Conservation (phyloP, 2,888 invertebrate species). For the Thyatira batis region DNA sequence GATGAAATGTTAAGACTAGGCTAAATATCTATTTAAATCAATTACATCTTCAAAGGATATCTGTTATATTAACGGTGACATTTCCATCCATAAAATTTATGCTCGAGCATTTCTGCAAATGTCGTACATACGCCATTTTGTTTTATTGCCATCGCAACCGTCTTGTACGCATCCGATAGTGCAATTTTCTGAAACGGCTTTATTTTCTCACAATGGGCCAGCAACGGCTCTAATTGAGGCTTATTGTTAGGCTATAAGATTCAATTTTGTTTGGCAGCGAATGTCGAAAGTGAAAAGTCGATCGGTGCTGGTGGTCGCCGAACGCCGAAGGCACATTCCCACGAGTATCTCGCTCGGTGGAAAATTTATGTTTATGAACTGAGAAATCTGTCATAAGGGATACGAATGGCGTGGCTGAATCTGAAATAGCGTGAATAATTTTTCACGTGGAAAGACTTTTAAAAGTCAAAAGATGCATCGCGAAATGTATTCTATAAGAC, state of each 20-base stretch:
- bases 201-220: slow-evolving; percentile 59
- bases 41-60: slow-evolving; percentile 27
- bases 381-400: slow-evolving; percentile 80
- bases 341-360: slow-evolving; percentile 75
- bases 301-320: slow-evolving; percentile 76
- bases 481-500: not conserved
- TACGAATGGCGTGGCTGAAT: slow-evolving; percentile 70
- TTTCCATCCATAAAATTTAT: slow-evolving; percentile 65
- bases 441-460: slow-evolving; percentile 55
- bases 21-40: not conserved
- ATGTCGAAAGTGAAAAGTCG: slow-evolving; percentile 75
- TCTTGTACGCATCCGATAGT: slow-evolving; percentile 47
- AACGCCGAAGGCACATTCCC: slow-evolving; percentile 71
- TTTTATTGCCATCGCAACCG: slow-evolving; percentile 65
- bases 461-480: slow-evolving; percentile 18
- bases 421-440: slow-evolving; percentile 78
- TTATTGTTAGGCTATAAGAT: slow-evolving; percentile 33
- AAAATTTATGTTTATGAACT: slow-evolving; percentile 81
- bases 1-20: not conserved
- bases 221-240: slow-evolving; percentile 22
- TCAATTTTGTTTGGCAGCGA: slow-evolving; percentile 30
- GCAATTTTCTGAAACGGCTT: slow-evolving; percentile 72
- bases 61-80: slow-evolving; percentile 48
- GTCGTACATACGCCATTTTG: slow-evolving; percentile 53
- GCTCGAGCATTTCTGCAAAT: slow-evolving; percentile 21